Evolutionary conservation across 1,140 invertebrate genomes (phyloP).

Genomic region (Parapsyche elsis): DNA sequence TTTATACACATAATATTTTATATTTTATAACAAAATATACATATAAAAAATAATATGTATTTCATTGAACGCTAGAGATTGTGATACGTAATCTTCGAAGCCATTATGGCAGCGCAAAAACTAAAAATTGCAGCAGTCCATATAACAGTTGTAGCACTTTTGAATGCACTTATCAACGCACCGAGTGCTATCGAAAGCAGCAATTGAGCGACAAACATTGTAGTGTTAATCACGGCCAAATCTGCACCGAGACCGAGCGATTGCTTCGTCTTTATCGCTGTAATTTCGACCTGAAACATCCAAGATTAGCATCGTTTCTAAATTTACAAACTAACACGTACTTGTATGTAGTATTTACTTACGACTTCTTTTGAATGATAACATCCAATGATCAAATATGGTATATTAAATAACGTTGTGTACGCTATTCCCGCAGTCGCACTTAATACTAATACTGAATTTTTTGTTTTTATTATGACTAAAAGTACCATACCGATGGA

Average conservation of each 20-base stretch:
- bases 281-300: too few relatives aligned
- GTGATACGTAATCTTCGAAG: constrained; percentile 77
- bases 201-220: constrained; percentile 87
- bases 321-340: constrained; percentile 15
- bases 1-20: neutral
- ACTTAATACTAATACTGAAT: constrained; percentile 78
- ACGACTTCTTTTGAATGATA: constrained; percentile 83
- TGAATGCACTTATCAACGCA: constrained; percentile 73
- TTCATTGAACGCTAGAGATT: neutral
- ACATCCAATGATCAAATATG: constrained; percentile 84
- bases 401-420: constrained; percentile 87
- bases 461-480: constrained; percentile 73
- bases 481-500: constrained; percentile 81
- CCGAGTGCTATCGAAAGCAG: constrained; percentile 79
- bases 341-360: constrained; percentile 56
- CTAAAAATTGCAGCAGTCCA: constrained; percentile 76
- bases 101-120: constrained; percentile 76
- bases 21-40: neutral
- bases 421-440: constrained; percentile 85
- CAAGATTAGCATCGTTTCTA: too few relatives aligned
- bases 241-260: constrained; percentile 84
- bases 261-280: neutral
- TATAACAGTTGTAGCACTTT: constrained; percentile 78
- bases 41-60: too few relatives aligned
- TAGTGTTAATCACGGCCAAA: constrained; percentile 82